Conservation (phyloP, 2,113 vertebrate genomes). For the Vanacampus margaritifer region DNA sequence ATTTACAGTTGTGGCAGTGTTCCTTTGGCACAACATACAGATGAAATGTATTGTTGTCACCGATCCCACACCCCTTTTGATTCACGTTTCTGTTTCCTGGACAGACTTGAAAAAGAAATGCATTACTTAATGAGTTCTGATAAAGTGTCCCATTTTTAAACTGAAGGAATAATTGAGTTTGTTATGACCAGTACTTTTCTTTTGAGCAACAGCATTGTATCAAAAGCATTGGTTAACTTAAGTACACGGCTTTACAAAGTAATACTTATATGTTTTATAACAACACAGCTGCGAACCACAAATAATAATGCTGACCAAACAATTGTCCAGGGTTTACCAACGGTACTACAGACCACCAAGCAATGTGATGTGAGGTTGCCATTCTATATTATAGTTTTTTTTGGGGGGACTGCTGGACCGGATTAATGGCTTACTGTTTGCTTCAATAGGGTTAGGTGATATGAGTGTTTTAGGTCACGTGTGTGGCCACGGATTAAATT, state of each 20-base stretch:
- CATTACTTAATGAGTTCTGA: background rate
- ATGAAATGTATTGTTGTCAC: background rate
- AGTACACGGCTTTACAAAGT: background rate
- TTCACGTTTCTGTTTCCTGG: background rate
- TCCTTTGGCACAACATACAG: slow-evolving; percentile 10
- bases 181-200: background rate
- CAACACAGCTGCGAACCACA: no score
- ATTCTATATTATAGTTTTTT: no score
- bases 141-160: background rate
- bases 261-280: no score
- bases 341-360: no score
- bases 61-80: background rate
- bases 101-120: background rate
- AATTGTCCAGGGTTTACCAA: no score
- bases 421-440: no score
- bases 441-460: no score
- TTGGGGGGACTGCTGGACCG: no score
- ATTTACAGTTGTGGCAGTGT: slow-evolving; percentile 39
- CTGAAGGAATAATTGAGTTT: background rate
- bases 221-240: background rate
- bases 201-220: background rate
- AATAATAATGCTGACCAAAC: no score
- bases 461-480: no score
- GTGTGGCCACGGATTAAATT: no score
- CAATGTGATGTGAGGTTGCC: no score